Percentiles rank a stretch among this genome's conserved stretches.
Evolutionary conservation across 2,797 vertebrate species (phyloP).

Genomic region (Sebastes melanostomus): DNA sequence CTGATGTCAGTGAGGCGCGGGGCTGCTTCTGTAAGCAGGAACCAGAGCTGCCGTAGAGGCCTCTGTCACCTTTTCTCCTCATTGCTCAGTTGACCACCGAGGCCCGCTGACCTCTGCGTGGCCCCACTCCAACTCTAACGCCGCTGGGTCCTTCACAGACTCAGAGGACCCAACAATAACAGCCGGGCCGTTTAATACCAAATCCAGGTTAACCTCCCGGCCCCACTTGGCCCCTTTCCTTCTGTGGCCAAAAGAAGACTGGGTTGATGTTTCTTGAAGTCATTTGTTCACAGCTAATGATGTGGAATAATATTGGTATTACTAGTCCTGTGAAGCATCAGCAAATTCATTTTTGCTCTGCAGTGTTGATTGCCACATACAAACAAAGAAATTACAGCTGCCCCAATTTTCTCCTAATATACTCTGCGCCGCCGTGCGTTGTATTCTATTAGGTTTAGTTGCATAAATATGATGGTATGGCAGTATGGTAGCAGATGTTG

Average conservation of each 20-base stretch:
- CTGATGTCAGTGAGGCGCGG: conserved; percentile 65
- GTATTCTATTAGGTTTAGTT: conserved; percentile 53
- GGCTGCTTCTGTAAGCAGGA: conserved; percentile 61
- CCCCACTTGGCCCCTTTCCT: conserved; percentile 58
- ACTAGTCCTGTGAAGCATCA: conserved; percentile 38
- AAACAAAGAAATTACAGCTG: conserved; percentile 77
- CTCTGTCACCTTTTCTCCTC: conserved; percentile 45
- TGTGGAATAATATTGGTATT: conserved; percentile 65
- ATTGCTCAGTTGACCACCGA: conserved; percentile 49
- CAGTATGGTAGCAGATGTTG: conserved; percentile 74
- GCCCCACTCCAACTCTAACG: conserved; percentile 52
- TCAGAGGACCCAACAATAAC: conserved; percentile 58
- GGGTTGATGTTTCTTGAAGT: conserved; percentile 53
- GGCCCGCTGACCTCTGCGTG: conserved; percentile 66
- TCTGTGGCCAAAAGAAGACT: conserved; percentile 46
- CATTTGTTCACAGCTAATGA: conserved; percentile 67
- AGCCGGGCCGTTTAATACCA: conserved; percentile 63
- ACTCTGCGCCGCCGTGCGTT: conserved; percentile 43
- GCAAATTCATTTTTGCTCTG: conserved; percentile 56
- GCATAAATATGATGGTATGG: conserved; percentile 64
- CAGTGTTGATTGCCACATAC: conserved; percentile 54
- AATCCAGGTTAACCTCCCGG: conserved; percentile 72
- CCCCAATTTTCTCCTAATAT: conserved; percentile 65
- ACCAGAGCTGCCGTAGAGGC: conserved; percentile 20
- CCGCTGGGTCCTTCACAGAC: conserved; percentile 62